Percentiles rank a stretch among this genome's conserved stretches.
phyloP scores from a whole-genome alignment of 2,888 invertebrate species.

The Aporophyla nigra region DNA sequence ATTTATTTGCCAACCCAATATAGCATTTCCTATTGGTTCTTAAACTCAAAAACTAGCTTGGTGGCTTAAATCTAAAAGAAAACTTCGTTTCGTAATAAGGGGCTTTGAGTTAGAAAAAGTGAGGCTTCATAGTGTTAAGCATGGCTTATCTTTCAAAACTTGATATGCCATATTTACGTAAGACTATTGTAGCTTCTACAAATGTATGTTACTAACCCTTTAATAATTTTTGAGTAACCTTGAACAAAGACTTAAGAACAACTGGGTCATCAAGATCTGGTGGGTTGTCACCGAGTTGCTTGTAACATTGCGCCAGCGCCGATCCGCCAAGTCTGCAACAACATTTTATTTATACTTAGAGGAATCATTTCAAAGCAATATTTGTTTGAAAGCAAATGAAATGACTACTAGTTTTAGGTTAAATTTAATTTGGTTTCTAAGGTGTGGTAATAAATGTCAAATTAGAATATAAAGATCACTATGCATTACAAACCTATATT shows the following conservation, averaged over 20 bases:
- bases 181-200: neutral
- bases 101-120: neutral
- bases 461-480: neutral
- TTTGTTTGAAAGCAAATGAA: neutral
- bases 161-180: neutral
- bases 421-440: neutral
- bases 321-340: conserved; percentile 95
- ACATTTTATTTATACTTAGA: neutral
- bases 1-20: too few species aligned
- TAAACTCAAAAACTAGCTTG: too few species aligned
- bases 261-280: conserved; percentile 95
- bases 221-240: conserved; percentile 95
- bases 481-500: conserved; percentile 85
- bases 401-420: neutral
- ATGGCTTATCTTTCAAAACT: neutral
- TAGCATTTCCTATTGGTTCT: too few species aligned
- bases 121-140: neutral
- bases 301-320: conserved; percentile 97
- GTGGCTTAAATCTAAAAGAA: too few species aligned
- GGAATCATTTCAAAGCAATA: neutral
- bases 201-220: conserved; percentile 87
- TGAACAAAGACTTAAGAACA: conserved; percentile 94
- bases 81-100: too few species aligned
- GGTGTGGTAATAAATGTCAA: neutral
- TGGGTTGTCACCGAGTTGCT: conserved; percentile 94